These are phyloP conservation scores for Brachirus orientalis DNA, from an alignment of 2,113 vertebrate species.

Conservation along the genomic window DNA sequence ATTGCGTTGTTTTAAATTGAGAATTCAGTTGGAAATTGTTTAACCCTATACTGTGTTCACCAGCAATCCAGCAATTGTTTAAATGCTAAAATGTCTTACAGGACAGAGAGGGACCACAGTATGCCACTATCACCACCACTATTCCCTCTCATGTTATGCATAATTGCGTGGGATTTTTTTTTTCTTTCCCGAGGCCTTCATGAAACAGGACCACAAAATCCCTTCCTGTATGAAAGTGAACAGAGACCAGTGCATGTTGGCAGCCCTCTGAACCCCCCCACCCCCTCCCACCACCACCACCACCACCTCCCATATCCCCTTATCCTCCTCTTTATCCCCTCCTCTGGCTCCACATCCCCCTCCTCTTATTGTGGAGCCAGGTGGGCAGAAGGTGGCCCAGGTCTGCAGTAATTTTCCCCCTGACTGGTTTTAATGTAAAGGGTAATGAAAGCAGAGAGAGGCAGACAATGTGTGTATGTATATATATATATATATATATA, in stretches of 20 bases:
- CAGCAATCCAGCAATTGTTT: too few species aligned
- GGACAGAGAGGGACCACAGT: neutral
- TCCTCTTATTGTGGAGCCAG: conserved; percentile 73
- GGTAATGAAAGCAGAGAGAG: conserved; percentile 79
- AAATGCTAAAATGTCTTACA: neutral
- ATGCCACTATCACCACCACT: neutral
- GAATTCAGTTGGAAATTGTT: too few species aligned
- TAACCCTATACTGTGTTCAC: too few species aligned
- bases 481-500: neutral
- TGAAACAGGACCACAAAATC: conserved; percentile 21
- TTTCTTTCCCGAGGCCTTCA: conserved; percentile 15
- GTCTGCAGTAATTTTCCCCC: conserved; percentile 83
- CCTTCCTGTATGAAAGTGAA: conserved; percentile 20
- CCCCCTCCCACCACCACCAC: neutral
- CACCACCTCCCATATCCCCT: conserved; percentile 35
- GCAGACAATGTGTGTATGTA: conserved; percentile 23
- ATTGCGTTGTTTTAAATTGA: too few species aligned
- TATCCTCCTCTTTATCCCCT: conserved; percentile 56
- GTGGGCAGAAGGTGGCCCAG: conserved; percentile 77
- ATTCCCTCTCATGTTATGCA: neutral
- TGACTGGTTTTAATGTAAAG: conserved; percentile 86
- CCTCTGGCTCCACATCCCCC: conserved; percentile 45
- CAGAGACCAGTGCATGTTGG: conserved; percentile 31
- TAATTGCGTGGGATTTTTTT: neutral
- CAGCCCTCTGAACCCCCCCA: neutral